Percentiles rank a stretch among this genome's conserved stretches.
phyloP scores from a whole-genome alignment of 2,113 vertebrate genomes.

The Rhynchopsitta pachyrhyncha region DNA sequence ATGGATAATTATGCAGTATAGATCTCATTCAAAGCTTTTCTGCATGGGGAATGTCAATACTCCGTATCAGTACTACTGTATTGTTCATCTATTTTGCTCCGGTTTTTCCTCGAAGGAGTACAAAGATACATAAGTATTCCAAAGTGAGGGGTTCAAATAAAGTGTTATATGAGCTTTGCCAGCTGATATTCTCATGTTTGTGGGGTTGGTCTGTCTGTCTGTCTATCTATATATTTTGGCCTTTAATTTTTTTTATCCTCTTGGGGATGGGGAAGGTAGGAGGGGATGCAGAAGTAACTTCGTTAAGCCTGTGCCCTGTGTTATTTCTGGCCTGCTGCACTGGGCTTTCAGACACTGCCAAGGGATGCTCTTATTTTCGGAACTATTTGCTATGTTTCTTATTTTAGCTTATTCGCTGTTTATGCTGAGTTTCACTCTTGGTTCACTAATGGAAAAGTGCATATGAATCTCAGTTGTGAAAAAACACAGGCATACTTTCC shows the following conservation, averaged over 20 bases:
- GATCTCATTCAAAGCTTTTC: background rate
- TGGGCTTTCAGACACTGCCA: background rate
- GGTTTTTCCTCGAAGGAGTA: background rate
- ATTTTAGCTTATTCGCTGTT: background rate
- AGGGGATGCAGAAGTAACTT: background rate
- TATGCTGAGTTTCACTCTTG: background rate
- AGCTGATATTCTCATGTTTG: background rate
- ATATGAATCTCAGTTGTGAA: background rate
- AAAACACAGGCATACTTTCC: background rate
- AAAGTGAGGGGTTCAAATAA: background rate
- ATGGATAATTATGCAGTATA: background rate
- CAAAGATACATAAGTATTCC: background rate
- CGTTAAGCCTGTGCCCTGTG: background rate
- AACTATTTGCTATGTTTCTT: background rate
- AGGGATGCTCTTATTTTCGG: background rate
- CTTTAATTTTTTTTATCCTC: background rate
- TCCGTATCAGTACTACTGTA: fast-evolving
- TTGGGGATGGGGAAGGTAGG: background rate
- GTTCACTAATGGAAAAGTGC: background rate
- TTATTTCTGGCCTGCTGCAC: background rate
- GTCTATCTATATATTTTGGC: background rate
- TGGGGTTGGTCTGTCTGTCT: background rate
- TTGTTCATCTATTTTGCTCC: background rate
- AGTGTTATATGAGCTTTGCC: background rate
- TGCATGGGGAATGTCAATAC: background rate